Conservation (phyloP, 2,113 vertebrate genomes). For the Sylvia atricapilla region DNA sequence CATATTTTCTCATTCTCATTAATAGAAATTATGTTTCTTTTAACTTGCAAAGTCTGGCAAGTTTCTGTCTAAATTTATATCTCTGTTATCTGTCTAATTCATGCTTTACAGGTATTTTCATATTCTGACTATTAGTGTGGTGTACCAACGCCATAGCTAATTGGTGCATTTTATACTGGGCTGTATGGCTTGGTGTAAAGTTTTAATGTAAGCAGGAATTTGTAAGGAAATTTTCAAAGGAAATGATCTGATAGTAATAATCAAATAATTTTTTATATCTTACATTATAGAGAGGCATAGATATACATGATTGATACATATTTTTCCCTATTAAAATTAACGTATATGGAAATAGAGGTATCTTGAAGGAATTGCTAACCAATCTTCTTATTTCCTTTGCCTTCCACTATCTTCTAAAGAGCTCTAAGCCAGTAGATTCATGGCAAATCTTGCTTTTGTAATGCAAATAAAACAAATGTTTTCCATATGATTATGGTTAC, state of each 20-base stretch:
- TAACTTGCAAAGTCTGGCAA: constrained; percentile 56
- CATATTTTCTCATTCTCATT: constrained; percentile 65
- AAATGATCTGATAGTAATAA: not conserved
- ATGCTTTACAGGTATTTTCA: not conserved
- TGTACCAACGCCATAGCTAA: not conserved
- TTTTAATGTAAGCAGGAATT: not conserved
- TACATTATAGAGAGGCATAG: not conserved
- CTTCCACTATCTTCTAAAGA: not conserved
- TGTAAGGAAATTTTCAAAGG: not conserved
- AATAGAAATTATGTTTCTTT: constrained; percentile 64
- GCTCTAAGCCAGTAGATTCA: not conserved
- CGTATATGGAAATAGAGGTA: not conserved
- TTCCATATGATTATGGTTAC: not conserved
- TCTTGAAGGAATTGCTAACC: not conserved
- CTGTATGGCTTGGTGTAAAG: not conserved
- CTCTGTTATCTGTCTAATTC: not conserved
- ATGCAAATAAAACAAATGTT: constrained; percentile 17
- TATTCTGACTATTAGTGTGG: not conserved
- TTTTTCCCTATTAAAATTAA: not conserved
- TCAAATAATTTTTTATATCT: not conserved
- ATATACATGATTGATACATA: not conserved
- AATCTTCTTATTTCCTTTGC: not conserved
- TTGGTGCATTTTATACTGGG: not conserved
- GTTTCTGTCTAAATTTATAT: not conserved
- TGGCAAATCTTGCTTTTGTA: not conserved